A percentile compares a stretch with the other conserved stretches of the same genome.
Evolutionary conservation across 2,888 invertebrate species (phyloP).

Genomic region (Lasiommata megera): DNA sequence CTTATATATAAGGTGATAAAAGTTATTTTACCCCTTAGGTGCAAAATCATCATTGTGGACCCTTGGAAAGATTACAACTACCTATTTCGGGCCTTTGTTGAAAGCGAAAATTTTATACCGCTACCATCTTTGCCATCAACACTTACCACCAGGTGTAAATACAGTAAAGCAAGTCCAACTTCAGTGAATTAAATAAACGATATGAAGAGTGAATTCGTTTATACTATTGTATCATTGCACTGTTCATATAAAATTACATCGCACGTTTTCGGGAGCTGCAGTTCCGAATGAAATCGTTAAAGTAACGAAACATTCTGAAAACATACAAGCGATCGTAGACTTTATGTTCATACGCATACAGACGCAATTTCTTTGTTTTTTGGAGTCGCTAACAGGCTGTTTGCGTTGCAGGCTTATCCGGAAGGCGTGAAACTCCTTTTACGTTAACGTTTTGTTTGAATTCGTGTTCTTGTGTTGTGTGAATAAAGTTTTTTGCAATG

Average conservation of each 20-base stretch:
- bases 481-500: conserved; percentile 30
- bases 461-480: conserved; percentile 37
- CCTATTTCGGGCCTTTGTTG: too few species aligned
- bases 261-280: conserved; percentile 12
- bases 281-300: conserved; percentile 18
- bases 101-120: too few species aligned
- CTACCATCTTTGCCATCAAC: too few species aligned
- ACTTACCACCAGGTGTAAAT: too few species aligned
- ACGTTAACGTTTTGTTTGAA: conserved; percentile 37
- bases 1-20: too few species aligned
- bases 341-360: background rate
- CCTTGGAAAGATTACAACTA: too few species aligned
- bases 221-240: background rate
- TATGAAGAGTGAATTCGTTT: background rate
- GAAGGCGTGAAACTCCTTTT: conserved; percentile 38
- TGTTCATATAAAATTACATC: conserved; percentile 16
- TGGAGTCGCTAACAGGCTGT: background rate
- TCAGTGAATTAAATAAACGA: too few species aligned
- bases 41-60: too few species aligned
- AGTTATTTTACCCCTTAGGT: too few species aligned
- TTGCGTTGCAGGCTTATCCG: conserved; percentile 26
- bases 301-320: conserved; percentile 7
- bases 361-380: conserved; percentile 1
- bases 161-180: too few species aligned
- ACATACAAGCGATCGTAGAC: conserved; percentile 12